Evolutionary conservation across 2,888 invertebrate species (phyloP), one percentile per base, ranked within the genome.

Genomic region (Athalia circularis): DNA sequence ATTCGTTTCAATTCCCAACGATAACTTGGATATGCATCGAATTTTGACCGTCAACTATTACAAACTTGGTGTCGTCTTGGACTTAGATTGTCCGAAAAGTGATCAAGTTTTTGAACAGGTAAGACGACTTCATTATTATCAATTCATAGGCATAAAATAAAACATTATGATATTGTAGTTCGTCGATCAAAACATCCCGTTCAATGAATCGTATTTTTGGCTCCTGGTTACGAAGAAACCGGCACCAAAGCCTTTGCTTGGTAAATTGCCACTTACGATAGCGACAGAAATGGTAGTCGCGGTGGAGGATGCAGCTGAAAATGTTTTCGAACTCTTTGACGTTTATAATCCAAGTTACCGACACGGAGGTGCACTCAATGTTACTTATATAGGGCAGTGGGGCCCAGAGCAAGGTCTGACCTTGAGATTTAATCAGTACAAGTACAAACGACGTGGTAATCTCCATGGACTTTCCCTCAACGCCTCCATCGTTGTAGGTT

Each of bases 121-220:
- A n/a, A 72, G 47, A 62, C 5, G 47, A 5, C 15, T 67, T 67
- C 11, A 54, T 43, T n/a, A 43, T 47, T 48, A n/a, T 48, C 8
- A 43, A 64, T 29, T 29, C 29, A 6, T 43, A 0, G 29, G 8
- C 29, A 43, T 9, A n/a, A 47, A 13, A 43, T 43, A 11, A 13
- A n/a, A 57, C 11, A 29, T 52, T 29, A 64, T 43, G 50, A 62
- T 7, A 50, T 80, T 65, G 47, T 50, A 87, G 87, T 86, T 86
- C 79, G 65, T 78, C 70, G 79, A 78, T 6, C 83, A 84, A 62
- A 70, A 77, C 43, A 78, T 88, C 77, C 80, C 82, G 11, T 87
- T 83, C 76, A 88, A 88, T 81, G 87, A 87, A 77, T 85, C 87
- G 4, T 88, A 86, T 74, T 85, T 84, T 80, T 88, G 88, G 87